These are phyloP conservation scores for Lerema accius DNA, from an alignment of 1,140 invertebrate genomes.

Conservation along the genomic window DNA sequence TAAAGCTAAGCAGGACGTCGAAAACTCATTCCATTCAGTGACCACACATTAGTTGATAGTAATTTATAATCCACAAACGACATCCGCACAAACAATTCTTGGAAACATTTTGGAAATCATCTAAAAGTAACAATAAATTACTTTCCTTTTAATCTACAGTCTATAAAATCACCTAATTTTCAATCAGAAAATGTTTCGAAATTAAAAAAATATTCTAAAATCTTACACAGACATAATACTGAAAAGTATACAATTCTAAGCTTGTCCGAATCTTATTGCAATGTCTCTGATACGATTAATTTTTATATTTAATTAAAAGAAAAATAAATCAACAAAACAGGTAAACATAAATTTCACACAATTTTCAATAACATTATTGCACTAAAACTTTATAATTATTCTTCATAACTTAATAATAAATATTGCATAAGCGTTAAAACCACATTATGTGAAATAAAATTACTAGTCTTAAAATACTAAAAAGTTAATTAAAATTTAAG, in stretches of 20 bases:
- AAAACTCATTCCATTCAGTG: constrained; percentile 51
- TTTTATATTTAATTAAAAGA: constrained; percentile 50
- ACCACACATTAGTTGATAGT: constrained; percentile 43
- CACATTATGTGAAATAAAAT: constrained; percentile 71
- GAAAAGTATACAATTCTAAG: constrained; percentile 66
- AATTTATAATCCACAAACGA: constrained; percentile 50
- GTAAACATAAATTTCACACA: constrained; percentile 76
- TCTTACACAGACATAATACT: constrained; percentile 79
- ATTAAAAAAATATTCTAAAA: constrained; percentile 74
- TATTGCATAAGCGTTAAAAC: constrained; percentile 79
- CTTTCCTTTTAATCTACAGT: constrained; percentile 73
- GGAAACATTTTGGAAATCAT: constrained; percentile 76
- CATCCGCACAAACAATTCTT: constrained; percentile 65
- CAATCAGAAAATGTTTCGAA: constrained; percentile 69
- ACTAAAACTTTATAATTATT: constrained; percentile 66
- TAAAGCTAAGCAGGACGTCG: constrained; percentile 79
- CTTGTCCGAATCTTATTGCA: constrained; percentile 58
- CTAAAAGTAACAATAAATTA: constrained; percentile 80
- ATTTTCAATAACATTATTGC: constrained; percentile 81
- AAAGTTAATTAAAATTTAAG: constrained; percentile 71
- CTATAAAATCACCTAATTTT: constrained; percentile 75
- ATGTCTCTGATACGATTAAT: constrained; percentile 54
- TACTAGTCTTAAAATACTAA: constrained; percentile 71
- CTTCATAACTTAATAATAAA: constrained; percentile 79
- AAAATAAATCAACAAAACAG: constrained; percentile 73